Evolutionary conservation across 2,888 invertebrate species (phyloP).

Genomic region (Eilema griseolum): DNA sequence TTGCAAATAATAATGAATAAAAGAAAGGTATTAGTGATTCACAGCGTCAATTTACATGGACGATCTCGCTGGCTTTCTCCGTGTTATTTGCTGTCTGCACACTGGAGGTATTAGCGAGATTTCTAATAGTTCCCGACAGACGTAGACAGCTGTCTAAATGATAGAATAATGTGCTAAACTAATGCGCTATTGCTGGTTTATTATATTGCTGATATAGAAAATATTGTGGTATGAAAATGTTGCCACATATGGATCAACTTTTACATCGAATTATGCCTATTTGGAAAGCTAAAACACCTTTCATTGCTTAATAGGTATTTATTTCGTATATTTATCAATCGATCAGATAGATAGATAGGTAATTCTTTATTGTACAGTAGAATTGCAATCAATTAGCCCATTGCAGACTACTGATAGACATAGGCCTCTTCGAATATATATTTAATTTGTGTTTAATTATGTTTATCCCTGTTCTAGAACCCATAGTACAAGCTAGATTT

Average conservation of each 20-base stretch:
- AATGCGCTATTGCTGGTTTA: not conserved
- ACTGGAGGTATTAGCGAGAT: conserved; percentile 28
- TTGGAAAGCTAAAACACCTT: not conserved
- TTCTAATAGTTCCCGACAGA: conserved; percentile 43
- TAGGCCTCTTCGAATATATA: too few relatives aligned
- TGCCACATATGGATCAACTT: not conserved
- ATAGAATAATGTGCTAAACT: not conserved
- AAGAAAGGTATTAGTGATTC: not conserved
- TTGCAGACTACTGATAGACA: too few relatives aligned
- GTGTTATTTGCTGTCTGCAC: conserved; percentile 24
- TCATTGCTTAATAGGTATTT: not conserved
- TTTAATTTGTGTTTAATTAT: too few relatives aligned
- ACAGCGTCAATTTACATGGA: conserved; percentile 26
- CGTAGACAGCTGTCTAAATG: conserved; percentile 41
- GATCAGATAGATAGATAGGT: too few relatives aligned
- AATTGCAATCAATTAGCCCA: too few relatives aligned
- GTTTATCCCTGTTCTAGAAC: too few relatives aligned
- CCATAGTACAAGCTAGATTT: too few relatives aligned
- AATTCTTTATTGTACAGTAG: too few relatives aligned
- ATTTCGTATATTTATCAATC: not conserved
- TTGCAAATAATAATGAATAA: not conserved
- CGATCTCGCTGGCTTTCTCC: conserved; percentile 21
- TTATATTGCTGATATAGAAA: not conserved
- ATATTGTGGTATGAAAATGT: conserved; percentile 1
- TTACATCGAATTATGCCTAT: not conserved